Base-by-base conservation (phyloP, 2,888 invertebrate genomes). In the Stegana nigrithorax region DNA sequence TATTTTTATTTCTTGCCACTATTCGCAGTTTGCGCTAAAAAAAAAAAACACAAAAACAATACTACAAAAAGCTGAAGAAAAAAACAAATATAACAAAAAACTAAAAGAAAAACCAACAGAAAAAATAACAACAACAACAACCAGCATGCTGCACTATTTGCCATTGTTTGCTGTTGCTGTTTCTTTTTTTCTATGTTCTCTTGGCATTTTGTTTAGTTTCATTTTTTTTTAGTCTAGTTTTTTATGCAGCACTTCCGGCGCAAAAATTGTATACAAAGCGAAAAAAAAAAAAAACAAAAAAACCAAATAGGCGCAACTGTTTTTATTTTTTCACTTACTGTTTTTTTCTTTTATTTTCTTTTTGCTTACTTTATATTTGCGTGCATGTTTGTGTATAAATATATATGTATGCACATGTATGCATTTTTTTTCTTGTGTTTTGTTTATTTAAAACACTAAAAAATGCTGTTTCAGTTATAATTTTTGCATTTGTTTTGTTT, bases 211-310 rank as follows among this genome's bases (percentile, higher is more conserved):
- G 1, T n/a, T 10, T 14, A 17, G 14, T 29, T 27, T 51, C 5
- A 14, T 8, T 7, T 51, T 27, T 51, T 1, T 27, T 51, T n/a
- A 27, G 27, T 51, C 23, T 51, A 27, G 14, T 29, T 55, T 53
- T 51, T 32, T 32, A 55, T 14, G 19, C 23, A 32, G 53, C 53
- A 55, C 32, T 55, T 55, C 53, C 53, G 53, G 53, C 53, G 32
- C 32, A 32, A 53, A 53, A 32, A 39, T 3, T 53, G 53, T 32
- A 53, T 53, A 8, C 7, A 53, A 53, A 53, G 32, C 19, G 53
- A n/a, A 55, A 36, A 55, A 55, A 32, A 39, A 8, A 36, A 2
- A 10, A n/a, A n/a, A n/a, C n/a, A n/a, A n/a, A n/a, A n/a, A n/a
- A n/a, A n/a, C n/a, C n/a, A n/a, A n/a, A n/a, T n/a, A 12, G 45